Conservation (phyloP, 92 coral and sea anemone species). For the Zoanthus gigantus region DNA sequence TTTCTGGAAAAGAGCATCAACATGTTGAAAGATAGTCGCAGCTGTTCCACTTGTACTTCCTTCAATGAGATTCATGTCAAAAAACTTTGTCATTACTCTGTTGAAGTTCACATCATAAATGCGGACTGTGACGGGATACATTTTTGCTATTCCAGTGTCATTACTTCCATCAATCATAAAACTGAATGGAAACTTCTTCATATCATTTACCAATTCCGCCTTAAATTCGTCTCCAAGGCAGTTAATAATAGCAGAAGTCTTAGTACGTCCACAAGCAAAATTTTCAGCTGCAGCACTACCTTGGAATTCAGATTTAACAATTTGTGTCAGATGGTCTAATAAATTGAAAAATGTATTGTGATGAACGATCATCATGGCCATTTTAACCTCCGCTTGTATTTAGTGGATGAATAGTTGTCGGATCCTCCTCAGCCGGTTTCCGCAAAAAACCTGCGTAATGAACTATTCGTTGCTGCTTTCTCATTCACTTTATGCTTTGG, state of each 20-base stretch:
- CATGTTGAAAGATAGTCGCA: constrained; percentile 66
- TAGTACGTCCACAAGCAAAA: constrained; percentile 65
- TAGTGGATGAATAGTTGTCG: constrained; percentile 26
- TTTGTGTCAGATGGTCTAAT: constrained; percentile 59
- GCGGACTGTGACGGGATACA: constrained; percentile 59
- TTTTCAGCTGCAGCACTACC: constrained; percentile 72
- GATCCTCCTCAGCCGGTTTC: constrained; percentile 49
- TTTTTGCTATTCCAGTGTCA: constrained; percentile 68
- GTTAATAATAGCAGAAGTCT: constrained; percentile 64
- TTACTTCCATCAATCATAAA: constrained; percentile 70
- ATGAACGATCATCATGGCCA: constrained; percentile 61
- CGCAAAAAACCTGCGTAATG: constrained; percentile 51
- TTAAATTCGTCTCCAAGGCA: constrained; percentile 53
- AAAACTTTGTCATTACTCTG: constrained; percentile 67
- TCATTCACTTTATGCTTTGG: constrained; percentile 56
- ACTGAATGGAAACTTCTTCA: constrained; percentile 65
- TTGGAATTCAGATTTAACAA: constrained; percentile 61
- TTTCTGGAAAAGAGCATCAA: constrained; percentile 45
- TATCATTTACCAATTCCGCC: constrained; percentile 57
- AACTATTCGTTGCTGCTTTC: constrained; percentile 54
- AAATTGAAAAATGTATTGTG: constrained; percentile 67
- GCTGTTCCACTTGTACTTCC: constrained; percentile 54
- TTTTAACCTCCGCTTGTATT: constrained; percentile 59
- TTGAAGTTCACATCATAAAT: constrained; percentile 59
- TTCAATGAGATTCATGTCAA: constrained; percentile 55